A percentile compares a stretch with the other conserved stretches of the same genome.
Conservation (phyloP, 2,888 invertebrate species). For the Eupelmus urozonus region DNA sequence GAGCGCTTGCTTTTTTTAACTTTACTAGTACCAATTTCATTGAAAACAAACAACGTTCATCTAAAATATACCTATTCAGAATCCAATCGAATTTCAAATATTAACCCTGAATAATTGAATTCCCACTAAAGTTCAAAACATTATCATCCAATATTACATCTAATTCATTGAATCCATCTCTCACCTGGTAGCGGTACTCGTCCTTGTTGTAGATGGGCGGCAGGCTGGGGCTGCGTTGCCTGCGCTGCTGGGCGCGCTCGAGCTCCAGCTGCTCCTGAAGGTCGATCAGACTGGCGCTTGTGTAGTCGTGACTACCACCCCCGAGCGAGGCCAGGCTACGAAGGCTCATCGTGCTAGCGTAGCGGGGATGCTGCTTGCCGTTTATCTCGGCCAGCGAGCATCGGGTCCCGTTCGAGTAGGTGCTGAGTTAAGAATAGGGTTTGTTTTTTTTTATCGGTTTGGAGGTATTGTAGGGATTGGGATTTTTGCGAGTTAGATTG, state of each 20-base stretch:
- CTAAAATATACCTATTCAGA: too few species aligned
- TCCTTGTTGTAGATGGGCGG: constrained; percentile 81
- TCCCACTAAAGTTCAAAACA: too few species aligned
- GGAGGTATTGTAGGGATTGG: too few species aligned
- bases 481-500: too few species aligned
- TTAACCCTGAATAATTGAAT: too few species aligned
- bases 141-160: too few species aligned
- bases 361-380: constrained; percentile 66
- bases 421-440: constrained; percentile 48
- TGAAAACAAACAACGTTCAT: too few species aligned
- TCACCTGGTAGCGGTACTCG: constrained; percentile 72
- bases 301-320: constrained; percentile 64
- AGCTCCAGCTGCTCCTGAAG: constrained; percentile 79
- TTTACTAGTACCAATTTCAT: too few species aligned
- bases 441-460: too few species aligned
- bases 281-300: constrained; percentile 72
- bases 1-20: too few species aligned
- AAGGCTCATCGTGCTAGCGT: constrained; percentile 70
- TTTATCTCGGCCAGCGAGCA: constrained; percentile 66
- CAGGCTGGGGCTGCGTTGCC: constrained; percentile 83
- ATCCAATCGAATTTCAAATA: too few species aligned
- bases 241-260: constrained; percentile 78
- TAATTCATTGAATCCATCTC: too few species aligned
- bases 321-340: constrained; percentile 65
- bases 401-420: constrained; percentile 60